Evolutionary conservation across 2,113 vertebrate species (phyloP).

Genomic region (Delphinapterus leucas): DNA sequence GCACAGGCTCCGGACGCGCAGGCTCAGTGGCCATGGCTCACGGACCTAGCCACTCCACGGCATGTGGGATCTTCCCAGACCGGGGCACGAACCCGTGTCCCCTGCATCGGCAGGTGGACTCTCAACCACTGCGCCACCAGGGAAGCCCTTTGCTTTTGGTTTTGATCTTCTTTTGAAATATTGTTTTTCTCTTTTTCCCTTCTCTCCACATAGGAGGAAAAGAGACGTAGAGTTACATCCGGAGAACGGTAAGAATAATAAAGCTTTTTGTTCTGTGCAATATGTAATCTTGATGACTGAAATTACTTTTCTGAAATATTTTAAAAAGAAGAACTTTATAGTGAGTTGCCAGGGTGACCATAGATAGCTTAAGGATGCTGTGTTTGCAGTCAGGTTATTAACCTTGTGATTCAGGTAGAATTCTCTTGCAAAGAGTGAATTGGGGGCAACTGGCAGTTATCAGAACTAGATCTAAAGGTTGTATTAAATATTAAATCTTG

Average conservation of each 20-base stretch:
- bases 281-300: background rate
- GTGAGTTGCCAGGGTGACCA: background rate
- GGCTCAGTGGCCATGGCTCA: too few species aligned
- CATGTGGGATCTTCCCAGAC: too few species aligned
- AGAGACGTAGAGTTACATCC: constrained; percentile 88
- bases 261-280: background rate
- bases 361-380: background rate
- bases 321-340: background rate
- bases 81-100: too few species aligned
- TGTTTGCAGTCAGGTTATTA: background rate
- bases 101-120: too few species aligned
- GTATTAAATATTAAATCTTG: background rate
- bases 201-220: constrained; percentile 86
- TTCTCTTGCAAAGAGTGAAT: background rate
- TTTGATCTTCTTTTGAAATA: background rate
- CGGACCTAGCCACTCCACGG: too few species aligned
- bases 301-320: background rate
- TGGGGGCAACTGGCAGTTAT: background rate
- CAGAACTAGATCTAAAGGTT: background rate
- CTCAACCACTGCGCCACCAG: too few species aligned
- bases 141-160: background rate
- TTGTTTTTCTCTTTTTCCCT: background rate
- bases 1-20: too few species aligned
- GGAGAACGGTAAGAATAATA: constrained; percentile 84
- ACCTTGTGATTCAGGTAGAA: background rate